Evolutionary conservation across 2,888 invertebrate species (phyloP).

Genomic region (Parnassius orleans): DNA sequence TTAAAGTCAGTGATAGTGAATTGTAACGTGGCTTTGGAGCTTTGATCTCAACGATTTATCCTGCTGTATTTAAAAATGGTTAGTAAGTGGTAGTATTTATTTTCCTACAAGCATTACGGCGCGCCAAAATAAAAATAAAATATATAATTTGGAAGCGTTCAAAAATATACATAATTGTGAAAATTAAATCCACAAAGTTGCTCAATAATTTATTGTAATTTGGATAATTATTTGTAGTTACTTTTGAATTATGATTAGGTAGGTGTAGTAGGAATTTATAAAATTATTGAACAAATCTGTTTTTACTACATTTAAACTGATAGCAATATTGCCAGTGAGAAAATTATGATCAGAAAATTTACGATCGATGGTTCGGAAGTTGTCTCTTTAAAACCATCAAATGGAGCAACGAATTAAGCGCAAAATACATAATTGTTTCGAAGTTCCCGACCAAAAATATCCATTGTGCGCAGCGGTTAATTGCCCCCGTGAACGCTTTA

Average conservation of each 20-base stretch:
- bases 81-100: constrained; percentile 12
- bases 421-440: constrained; percentile 38
- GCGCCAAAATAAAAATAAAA: constrained; percentile 7
- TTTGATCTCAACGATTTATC: constrained; percentile 4
- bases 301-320: neutral
- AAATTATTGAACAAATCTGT: constrained; percentile 26
- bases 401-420: constrained; percentile 30
- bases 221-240: neutral
- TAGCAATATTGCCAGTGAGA: constrained; percentile 13
- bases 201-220: constrained; percentile 7
- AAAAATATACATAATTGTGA: constrained; percentile 7
- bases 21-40: constrained; percentile 5
- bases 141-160: constrained; percentile 16
- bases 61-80: constrained; percentile 11
- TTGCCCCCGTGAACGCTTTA: constrained; percentile 55
- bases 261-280: neutral
- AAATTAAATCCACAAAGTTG: constrained; percentile 4
- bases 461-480: constrained; percentile 61
- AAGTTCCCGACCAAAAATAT: constrained; percentile 50
- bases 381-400: constrained; percentile 23
- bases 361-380: constrained; percentile 19
- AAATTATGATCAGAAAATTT: constrained; percentile 23
- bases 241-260: neutral
- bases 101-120: constrained; percentile 20
- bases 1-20: constrained; percentile 18